These are phyloP conservation scores for Drosophila nasuta DNA, from an alignment of 1,140 invertebrate species.

Conservation along the genomic window DNA sequence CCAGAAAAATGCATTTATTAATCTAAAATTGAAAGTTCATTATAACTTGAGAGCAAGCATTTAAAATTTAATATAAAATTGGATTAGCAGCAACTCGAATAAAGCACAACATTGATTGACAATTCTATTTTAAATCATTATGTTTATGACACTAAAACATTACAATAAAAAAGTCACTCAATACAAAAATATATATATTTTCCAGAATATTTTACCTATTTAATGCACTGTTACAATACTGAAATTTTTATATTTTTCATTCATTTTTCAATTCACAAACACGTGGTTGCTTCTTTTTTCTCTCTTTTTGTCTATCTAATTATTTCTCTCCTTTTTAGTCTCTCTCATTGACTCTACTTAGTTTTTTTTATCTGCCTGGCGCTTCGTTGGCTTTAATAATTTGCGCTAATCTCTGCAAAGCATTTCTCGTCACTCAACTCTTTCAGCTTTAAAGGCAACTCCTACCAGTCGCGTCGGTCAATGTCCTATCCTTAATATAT, in stretches of 20 bases:
- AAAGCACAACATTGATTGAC: no score
- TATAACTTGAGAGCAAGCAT: no score
- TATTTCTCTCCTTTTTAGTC: neutral
- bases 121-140: no score
- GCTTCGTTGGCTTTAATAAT: conserved; percentile 51
- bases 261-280: neutral
- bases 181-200: no score
- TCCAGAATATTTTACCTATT: no score
- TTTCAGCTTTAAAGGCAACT: conserved; percentile 4
- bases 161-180: no score
- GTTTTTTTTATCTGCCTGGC: conserved; percentile 30
- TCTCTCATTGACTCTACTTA: neutral
- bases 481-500: conserved; percentile 44
- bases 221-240: no score
- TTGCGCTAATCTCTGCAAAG: conserved; percentile 49
- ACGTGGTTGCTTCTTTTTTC: no score
- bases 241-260: no score
- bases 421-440: conserved; percentile 8
- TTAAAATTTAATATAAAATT: no score
- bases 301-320: neutral
- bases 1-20: neutral
- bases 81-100: no score
- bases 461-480: conserved; percentile 43
- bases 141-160: no score
- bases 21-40: neutral